Conservation (phyloP, 2,797 vertebrate genomes). For the Tragelaphus eurycerus region DNA sequence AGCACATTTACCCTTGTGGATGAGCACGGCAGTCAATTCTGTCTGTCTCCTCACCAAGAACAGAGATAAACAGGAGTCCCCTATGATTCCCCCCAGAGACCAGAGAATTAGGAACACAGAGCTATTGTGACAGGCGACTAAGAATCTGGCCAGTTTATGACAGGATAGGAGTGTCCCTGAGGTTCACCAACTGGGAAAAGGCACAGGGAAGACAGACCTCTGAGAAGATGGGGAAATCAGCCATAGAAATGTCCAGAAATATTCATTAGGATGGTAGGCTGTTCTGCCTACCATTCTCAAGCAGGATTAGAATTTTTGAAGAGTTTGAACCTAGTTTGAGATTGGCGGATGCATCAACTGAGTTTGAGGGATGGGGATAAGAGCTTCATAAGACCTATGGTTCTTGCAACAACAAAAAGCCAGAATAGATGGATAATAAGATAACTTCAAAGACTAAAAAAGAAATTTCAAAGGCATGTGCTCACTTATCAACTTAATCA, state of each 20-base stretch:
- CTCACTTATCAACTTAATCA: conserved; percentile 36
- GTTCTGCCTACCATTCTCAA: not conserved
- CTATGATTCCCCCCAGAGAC: not conserved
- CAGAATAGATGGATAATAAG: not conserved
- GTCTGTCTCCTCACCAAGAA: not conserved
- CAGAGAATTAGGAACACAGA: not conserved
- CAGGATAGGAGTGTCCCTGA: not conserved
- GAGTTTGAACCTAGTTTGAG: not conserved
- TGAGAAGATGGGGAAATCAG: not conserved
- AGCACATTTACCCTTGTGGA: not conserved
- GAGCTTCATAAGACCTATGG: not conserved
- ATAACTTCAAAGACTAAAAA: not conserved
- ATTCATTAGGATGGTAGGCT: not conserved
- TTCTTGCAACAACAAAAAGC: not conserved
- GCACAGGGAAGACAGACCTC: not conserved
- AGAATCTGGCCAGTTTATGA: not conserved
- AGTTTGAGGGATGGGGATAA: not conserved
- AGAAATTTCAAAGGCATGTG: not conserved
- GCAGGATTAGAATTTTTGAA: not conserved
- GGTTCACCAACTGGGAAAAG: not conserved
- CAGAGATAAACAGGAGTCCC: not conserved
- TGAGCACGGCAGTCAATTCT: not conserved
- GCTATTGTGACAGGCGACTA: not conserved
- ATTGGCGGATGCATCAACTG: not conserved
- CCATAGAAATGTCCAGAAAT: not conserved